Evolutionary conservation across 2,888 invertebrate species (phyloP).

Genomic region (Bruchidius siliquastri): DNA sequence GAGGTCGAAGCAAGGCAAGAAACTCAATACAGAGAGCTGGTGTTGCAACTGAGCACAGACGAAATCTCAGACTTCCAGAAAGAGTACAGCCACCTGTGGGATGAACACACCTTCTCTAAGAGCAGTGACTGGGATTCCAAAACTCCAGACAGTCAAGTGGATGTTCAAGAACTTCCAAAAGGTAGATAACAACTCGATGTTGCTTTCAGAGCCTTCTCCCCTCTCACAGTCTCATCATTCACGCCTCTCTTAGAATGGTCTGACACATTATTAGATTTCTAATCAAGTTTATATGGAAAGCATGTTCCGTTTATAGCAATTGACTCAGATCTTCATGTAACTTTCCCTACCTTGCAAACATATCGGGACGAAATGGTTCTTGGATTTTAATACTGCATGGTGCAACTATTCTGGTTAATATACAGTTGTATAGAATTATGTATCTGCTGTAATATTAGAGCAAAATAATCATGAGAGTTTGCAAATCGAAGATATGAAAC

Average conservation of each 20-base stretch:
- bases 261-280: background rate
- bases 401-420: background rate
- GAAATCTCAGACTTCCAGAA: slow-evolving; percentile 51
- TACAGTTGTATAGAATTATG: background rate
- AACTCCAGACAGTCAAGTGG: slow-evolving; percentile 47
- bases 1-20: slow-evolving; percentile 41
- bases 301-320: slow-evolving; percentile 15
- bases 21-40: slow-evolving; percentile 47
- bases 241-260: slow-evolving; percentile 20
- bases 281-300: background rate
- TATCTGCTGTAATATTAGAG: background rate
- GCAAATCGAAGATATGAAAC: background rate
- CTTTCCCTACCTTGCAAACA: slow-evolving; percentile 33
- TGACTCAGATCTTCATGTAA: slow-evolving; percentile 11
- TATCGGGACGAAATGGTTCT: slow-evolving; percentile 34
- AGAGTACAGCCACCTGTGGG: slow-evolving; percentile 49
- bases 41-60: slow-evolving; percentile 51
- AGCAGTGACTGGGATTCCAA: slow-evolving; percentile 47
- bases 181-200: slow-evolving; percentile 45
- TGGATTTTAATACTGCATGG: background rate
- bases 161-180: slow-evolving; percentile 47
- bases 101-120: slow-evolving; percentile 46
- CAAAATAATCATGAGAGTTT: background rate
- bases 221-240: slow-evolving; percentile 28
- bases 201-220: slow-evolving; percentile 26